A percentile compares a stretch with the other conserved stretches of the same genome.
Evolutionary conservation across 2,797 vertebrate genomes (phyloP).

Genomic region (Remorina albescens): DNA sequence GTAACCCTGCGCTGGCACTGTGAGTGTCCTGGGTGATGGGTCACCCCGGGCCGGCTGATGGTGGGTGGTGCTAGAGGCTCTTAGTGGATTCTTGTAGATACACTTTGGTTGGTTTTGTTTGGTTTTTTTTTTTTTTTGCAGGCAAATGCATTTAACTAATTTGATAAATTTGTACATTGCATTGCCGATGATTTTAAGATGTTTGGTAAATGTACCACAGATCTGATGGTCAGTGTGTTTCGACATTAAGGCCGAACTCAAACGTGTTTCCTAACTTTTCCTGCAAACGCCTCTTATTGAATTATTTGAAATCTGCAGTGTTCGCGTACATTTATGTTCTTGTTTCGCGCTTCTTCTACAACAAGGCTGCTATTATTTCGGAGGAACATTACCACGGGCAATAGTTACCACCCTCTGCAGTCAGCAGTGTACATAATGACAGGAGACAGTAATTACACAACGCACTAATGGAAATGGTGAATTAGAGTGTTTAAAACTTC

Average conservation of each 20-base stretch:
- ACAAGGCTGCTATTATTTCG: not conserved
- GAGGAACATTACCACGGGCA: too few relatives aligned
- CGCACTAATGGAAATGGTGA: not conserved
- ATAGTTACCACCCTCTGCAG: conserved; percentile 19
- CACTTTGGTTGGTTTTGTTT: too few relatives aligned
- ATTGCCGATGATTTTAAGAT: not conserved
- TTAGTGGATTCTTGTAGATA: conserved; percentile 8
- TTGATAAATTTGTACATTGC: not conserved
- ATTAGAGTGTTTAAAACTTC: not conserved
- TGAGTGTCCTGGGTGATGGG: conserved; percentile 56
- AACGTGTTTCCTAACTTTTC: not conserved
- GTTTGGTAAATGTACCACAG: too few relatives aligned
- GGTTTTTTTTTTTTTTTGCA: too few relatives aligned
- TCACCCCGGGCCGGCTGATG: conserved; percentile 53
- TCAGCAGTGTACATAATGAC: conserved; percentile 1
- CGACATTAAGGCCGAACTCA: not conserved
- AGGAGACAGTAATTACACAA: too few relatives aligned
- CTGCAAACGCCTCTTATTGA: not conserved
- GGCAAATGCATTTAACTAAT: conserved; percentile 4
- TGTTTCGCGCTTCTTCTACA: not conserved
- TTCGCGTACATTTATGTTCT: not conserved
- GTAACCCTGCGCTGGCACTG: conserved; percentile 52
- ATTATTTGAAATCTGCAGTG: not conserved
- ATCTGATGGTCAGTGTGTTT: too few relatives aligned
- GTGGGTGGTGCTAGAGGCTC: conserved; percentile 52